These are phyloP conservation scores for Dascyllus trimaculatus DNA, from an alignment of 2,113 vertebrate species.

Conservation along the genomic window DNA sequence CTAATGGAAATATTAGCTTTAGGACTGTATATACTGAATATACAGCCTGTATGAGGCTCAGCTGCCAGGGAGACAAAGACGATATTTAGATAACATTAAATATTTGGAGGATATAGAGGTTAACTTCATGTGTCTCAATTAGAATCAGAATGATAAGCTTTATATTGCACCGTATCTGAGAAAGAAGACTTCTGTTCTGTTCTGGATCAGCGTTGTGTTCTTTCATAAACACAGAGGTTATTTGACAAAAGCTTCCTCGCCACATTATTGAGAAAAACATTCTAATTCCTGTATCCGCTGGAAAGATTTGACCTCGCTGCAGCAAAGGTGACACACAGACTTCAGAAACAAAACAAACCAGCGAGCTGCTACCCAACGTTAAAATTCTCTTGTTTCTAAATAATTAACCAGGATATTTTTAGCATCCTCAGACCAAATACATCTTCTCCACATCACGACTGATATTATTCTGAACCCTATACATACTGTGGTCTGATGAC, in stretches of 20 bases:
- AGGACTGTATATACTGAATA: not conserved
- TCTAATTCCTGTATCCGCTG: conserved; percentile 43
- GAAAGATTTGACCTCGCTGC: conserved; percentile 61
- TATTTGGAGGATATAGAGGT: not conserved
- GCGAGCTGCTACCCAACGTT: conserved; percentile 2
- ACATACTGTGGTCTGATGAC: conserved; percentile 27
- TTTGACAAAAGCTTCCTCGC: conserved; percentile 13
- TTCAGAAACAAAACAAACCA: conserved; percentile 52
- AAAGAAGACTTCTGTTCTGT: not conserved
- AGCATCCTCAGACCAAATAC: conserved; percentile 37
- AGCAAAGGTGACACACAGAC: conserved; percentile 10
- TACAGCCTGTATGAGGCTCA: not conserved
- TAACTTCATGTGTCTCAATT: not conserved
- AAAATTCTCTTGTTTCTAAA: conserved; percentile 44
- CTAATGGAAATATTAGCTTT: conserved; percentile 30
- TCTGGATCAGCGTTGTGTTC: conserved; percentile 1
- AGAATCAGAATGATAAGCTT: not conserved
- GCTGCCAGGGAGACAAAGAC: not conserved
- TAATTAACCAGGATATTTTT: conserved; percentile 60
- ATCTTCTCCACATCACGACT: conserved; percentile 1
- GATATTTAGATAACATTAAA: not conserved
- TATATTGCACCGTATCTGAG: not conserved
- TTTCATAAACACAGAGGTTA: conserved; percentile 17
- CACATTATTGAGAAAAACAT: not conserved
- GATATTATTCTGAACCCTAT: conserved; percentile 23